Evolutionary conservation across 2,113 vertebrate genomes (phyloP).

Genomic region (Campylorhamphus procurvoides): DNA sequence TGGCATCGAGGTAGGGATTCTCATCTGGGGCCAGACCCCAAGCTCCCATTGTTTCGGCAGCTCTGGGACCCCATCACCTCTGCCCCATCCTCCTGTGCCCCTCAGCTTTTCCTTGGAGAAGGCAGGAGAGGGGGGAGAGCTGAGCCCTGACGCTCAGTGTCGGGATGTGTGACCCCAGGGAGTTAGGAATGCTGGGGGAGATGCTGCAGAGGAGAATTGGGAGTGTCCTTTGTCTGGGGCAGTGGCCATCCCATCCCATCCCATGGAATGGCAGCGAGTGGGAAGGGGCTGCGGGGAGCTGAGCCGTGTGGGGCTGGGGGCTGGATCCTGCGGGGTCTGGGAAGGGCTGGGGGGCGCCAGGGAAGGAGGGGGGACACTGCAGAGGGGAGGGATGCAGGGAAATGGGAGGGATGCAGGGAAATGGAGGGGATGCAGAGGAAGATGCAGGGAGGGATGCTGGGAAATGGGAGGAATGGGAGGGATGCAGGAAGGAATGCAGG

Average conservation of each 20-base stretch:
- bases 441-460: neutral
- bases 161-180: neutral
- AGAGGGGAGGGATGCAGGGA: neutral
- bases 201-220: too few species aligned
- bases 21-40: neutral
- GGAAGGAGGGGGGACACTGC: neutral
- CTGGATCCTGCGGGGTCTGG: neutral
- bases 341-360: too few species aligned
- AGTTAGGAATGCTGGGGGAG: neutral
- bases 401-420: neutral
- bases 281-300: neutral
- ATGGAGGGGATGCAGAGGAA: neutral
- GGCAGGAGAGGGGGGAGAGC: rapidly evolving
- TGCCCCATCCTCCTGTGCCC: neutral
- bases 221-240: neutral
- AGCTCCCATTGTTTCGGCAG: neutral
- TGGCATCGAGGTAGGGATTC: neutral
- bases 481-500: too few species aligned
- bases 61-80: neutral
- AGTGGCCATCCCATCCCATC: neutral
- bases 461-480: neutral
- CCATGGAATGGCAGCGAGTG: neutral
- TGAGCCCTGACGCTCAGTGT: neutral
- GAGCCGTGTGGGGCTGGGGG: neutral
- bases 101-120: neutral